Conservation (phyloP, 2,888 invertebrate species). For the Tinea semifulvella region DNA sequence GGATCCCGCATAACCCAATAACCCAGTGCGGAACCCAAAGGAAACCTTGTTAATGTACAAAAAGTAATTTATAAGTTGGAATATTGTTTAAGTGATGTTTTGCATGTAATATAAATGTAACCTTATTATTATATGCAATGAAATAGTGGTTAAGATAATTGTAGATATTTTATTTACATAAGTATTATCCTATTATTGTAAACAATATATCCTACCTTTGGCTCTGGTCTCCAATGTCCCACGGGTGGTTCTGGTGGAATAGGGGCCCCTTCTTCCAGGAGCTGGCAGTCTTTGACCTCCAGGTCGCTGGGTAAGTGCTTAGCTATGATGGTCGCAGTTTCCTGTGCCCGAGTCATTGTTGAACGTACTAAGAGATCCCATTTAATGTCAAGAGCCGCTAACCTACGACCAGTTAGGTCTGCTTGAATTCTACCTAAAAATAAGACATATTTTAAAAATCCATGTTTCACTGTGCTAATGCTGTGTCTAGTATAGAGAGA, state of each 20-base stretch:
- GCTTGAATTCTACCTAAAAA: conserved; percentile 87
- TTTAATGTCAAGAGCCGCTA: conserved; percentile 79
- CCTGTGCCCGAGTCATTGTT: conserved; percentile 92
- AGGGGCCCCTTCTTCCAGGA: conserved; percentile 93
- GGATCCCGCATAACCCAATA: no score
- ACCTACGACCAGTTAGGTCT: conserved; percentile 80
- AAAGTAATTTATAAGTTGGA: no score
- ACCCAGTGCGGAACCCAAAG: no score
- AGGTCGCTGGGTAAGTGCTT: conserved; percentile 70
- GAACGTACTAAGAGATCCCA: conserved; percentile 86
- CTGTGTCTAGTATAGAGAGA: neutral
- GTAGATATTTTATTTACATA: no score
- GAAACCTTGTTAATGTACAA: no score
- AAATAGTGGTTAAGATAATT: no score
- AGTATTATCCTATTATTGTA: no score
- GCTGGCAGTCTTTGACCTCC: conserved; percentile 70
- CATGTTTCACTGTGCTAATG: neutral
- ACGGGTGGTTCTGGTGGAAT: conserved; percentile 93
- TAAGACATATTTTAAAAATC: no score
- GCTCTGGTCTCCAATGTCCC: conserved; percentile 87
- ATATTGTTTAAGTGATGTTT: no score
- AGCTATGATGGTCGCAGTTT: conserved; percentile 87
- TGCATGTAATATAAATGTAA: no score
- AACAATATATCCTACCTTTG: no score
- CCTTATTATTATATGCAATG: no score